Percentiles rank a stretch among this genome's conserved stretches.
Evolutionary conservation across 1,140 invertebrate species (phyloP).

Genomic region (Protaetia brevitarsis): DNA sequence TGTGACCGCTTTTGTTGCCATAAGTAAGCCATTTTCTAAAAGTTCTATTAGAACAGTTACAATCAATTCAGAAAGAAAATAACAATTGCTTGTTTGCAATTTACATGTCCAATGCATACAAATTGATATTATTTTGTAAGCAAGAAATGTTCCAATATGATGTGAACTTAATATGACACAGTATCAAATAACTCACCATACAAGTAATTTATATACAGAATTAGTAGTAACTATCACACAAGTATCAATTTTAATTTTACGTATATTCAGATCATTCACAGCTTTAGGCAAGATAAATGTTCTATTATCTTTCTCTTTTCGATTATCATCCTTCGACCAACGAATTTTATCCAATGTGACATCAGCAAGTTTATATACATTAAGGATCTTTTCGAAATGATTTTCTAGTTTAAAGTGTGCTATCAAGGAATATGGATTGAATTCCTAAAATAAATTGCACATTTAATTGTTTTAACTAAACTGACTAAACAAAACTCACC

Average conservation of each 20-base stretch:
- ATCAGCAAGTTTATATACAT: constrained; percentile 51
- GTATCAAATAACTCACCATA: constrained; percentile 54
- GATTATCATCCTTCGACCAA: constrained; percentile 35
- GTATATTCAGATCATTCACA: constrained; percentile 54
- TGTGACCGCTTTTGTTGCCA: too few species aligned
- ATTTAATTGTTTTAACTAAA: neutral
- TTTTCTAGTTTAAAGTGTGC: constrained; percentile 56
- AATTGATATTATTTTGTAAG: too few species aligned
- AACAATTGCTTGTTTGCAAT: too few species aligned
- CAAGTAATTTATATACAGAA: constrained; percentile 64
- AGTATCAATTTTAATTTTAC: constrained; percentile 57
- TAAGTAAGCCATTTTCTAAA: too few species aligned
- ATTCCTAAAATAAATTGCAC: constrained; percentile 47
- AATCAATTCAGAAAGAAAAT: too few species aligned
- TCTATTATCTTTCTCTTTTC: constrained; percentile 37
- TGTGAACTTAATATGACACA: too few species aligned
- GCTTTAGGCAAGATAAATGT: constrained; percentile 50
- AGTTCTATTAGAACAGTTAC: too few species aligned
- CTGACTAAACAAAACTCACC: constrained; percentile 41
- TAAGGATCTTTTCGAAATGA: constrained; percentile 50
- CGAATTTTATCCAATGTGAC: constrained; percentile 39
- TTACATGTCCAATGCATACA: too few species aligned
- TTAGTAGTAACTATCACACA: constrained; percentile 70
- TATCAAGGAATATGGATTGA: constrained; percentile 55
- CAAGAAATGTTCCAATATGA: too few species aligned